Conservation (phyloP, 2,888 invertebrate genomes). For the Harpalus rubripes region DNA sequence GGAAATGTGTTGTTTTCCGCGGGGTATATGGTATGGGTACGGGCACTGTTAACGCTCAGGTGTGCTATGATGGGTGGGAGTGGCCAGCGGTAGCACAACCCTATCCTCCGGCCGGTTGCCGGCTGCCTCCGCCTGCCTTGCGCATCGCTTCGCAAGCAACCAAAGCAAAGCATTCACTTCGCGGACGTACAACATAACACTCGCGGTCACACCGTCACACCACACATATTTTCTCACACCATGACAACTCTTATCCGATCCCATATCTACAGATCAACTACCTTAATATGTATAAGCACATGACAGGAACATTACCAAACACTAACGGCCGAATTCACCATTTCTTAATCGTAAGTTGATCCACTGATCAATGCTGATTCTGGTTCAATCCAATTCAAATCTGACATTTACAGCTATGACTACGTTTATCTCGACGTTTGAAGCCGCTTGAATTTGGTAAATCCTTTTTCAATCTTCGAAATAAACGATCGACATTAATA, state of each 20-base stretch:
- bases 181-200: not conserved
- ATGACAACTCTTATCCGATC: not conserved
- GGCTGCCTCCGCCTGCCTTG: not conserved
- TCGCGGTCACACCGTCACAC: not conserved
- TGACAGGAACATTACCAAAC: not conserved
- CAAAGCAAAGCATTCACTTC: conserved; percentile 6
- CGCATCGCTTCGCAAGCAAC: conserved; percentile 9
- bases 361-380: too few relatives aligned
- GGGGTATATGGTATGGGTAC: conserved; percentile 17
- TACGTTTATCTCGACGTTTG: too few relatives aligned
- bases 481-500: too few relatives aligned
- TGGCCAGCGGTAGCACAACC: conserved; percentile 74
- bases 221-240: not conserved
- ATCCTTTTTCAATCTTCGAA: too few relatives aligned
- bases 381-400: too few relatives aligned
- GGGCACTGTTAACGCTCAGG: conserved; percentile 74
- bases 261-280: not conserved
- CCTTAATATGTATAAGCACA: not conserved
- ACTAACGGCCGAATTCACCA: too few relatives aligned
- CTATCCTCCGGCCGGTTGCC: not conserved
- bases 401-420: too few relatives aligned
- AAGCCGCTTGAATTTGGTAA: too few relatives aligned
- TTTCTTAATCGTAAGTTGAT: too few relatives aligned
- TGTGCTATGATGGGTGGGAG: conserved; percentile 74
- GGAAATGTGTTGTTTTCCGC: conserved; percentile 67